phyloP scores from a whole-genome alignment of 2,113 vertebrate genomes.

The Pardalotus punctatus region DNA sequence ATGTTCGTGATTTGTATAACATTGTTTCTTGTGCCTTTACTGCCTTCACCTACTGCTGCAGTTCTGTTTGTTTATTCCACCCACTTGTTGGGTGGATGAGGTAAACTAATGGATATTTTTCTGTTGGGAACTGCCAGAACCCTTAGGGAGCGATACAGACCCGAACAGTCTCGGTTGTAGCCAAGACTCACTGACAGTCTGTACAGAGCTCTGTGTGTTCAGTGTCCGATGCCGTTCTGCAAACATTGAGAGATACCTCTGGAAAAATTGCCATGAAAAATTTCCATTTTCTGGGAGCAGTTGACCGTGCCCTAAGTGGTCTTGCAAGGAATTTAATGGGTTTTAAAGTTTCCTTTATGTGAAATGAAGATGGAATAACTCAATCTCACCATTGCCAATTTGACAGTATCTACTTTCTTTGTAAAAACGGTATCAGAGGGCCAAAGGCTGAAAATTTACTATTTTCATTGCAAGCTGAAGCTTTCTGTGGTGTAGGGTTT shows the following conservation, averaged over 20 bases:
- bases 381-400: fast-evolving
- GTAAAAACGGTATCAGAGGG: not conserved
- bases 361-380: not conserved
- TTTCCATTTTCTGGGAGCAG: not conserved
- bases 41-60: not conserved
- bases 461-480: not conserved
- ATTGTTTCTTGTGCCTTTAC: not conserved
- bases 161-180: too few relatives aligned
- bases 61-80: not conserved
- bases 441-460: not conserved
- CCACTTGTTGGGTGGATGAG: not conserved
- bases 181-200: not conserved
- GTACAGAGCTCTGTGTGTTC: fast-evolving
- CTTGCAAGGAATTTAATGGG: not conserved
- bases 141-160: fast-evolving
- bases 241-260: not conserved
- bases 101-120: not conserved
- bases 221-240: fast-evolving
- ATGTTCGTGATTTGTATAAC: not conserved
- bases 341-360: not conserved
- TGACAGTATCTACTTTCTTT: not conserved
- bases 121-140: not conserved
- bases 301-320: fast-evolving
- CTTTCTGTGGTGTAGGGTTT: not conserved
- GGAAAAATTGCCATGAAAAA: not conserved